Base-by-base conservation (phyloP, 2,888 invertebrate species). In the Folsomia manolachei region DNA sequence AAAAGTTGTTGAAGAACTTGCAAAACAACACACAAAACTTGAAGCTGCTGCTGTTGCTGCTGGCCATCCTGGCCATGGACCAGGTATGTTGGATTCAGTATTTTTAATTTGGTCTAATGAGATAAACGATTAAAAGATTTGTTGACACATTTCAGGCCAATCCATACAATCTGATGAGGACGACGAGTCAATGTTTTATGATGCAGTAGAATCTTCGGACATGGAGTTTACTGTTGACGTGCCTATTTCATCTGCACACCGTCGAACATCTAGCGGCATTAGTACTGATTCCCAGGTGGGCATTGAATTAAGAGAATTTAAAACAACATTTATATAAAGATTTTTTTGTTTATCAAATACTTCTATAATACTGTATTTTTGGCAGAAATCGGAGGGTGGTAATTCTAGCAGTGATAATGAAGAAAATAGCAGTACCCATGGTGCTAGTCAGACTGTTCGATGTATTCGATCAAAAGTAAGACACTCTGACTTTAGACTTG, bases 1-100 rank as follows among this genome's bases (percentile, higher is more conserved):
- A 83, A 97, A 97, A 82, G 94, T 99, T 87, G 95, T 99, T 19
- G 98, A 99, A 83, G 96, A 97, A 82, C 87, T 99, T 75, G 99
- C 99, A 18, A 89, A 95, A 79, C 99, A 99, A 84, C 98, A 97
- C 84, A 95, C 96, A 71, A 92, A 92, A 81, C 87, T 99, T 78
- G 99, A 99, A 85, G 92, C 95, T 84, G 95, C 95, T 1, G 95
- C 80, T 23, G 74, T 74, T 19, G 77, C 79, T 14, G 69, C 56
- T 56, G 56, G 24, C 26, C 72, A 72, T 24, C 27, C 56, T 67
- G n/a, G n/a, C n/a, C n/a, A n/a, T n/a, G n/a, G n/a, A n/a, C n/a
- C n/a, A 9, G 11, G 51, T 51, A 51, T 14, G 14, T 9, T n/a
- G n/a, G n/a, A n/a, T n/a, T n/a, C n/a, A n/a, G n/a, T n/a, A n/a